Evolutionary conservation across 2,888 invertebrate genomes (phyloP), one percentile per base, ranked within the genome.

Genomic region (Bugulina stolonifera): DNA sequence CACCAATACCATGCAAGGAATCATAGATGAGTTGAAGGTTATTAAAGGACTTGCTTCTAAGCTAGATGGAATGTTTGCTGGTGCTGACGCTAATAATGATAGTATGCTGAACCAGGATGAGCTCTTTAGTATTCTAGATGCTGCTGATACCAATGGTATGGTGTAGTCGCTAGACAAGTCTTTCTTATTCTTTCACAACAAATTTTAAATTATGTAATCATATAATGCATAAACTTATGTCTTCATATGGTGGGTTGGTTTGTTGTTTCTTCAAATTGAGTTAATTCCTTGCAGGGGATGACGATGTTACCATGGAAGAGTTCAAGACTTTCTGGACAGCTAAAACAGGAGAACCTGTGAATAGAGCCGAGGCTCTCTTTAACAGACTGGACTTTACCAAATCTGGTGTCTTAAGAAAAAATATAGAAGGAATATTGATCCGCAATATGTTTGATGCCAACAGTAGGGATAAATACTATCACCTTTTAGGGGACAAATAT

Each of bases 111-210:
- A 22, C n/a, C 2, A 2, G 10, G 64, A 5, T 29, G 64, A 64
- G n/a, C 32, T 64, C 64, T 64, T 10, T 14, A 2, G 29, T 64
- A 3, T 32, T 3, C 27, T 64, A 2, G 27, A 2, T 32, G 5
- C 64, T 32, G 64, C 64, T 64, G 32, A 64, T n/a, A 64, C 64
- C 5, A 32, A 64, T 64, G 64, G 64, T 64, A 64, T 14, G 14
- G n/a, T n/a, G n/a, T n/a, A n/a, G n/a, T n/a, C n/a, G n/a, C n/a
- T n/a, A n/a, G n/a, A n/a, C n/a, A n/a, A n/a, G n/a, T n/a, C n/a
- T n/a, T n/a, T n/a, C n/a, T n/a, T n/a, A n/a, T n/a, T n/a, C n/a
- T n/a, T n/a, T n/a, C n/a, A n/a, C n/a, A n/a, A n/a, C n/a, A n/a
- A n/a, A n/a, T n/a, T n/a, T n/a, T n/a, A n/a, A n/a, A n/a, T n/a